Evolutionary conservation across 2,113 vertebrate genomes (phyloP).

Genomic region (Cichladusa arquata): DNA sequence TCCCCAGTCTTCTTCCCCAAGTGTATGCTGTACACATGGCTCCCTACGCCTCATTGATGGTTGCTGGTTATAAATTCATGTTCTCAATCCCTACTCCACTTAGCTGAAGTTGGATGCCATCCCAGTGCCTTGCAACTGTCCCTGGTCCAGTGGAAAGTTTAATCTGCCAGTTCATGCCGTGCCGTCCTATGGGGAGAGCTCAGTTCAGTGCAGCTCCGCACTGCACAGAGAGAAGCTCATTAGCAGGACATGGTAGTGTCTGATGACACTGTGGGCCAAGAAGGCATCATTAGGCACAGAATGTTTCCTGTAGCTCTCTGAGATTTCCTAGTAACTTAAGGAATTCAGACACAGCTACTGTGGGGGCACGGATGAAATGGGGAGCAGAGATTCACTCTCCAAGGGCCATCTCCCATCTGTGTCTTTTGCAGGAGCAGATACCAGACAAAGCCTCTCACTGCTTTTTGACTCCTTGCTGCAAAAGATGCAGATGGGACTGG

Average conservation of each 20-base stretch:
- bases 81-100: constrained; percentile 23
- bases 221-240: constrained; percentile 60
- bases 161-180: constrained; percentile 50
- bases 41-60: constrained; percentile 56
- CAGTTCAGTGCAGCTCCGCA: constrained; percentile 9
- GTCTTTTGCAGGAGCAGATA: not conserved
- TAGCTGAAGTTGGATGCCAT: constrained; percentile 59
- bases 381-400: not conserved
- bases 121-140: constrained; percentile 62
- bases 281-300: constrained; percentile 68
- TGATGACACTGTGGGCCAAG: constrained; percentile 58
- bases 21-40: constrained; percentile 10
- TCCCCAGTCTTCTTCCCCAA: constrained; percentile 14
- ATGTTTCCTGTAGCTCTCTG: constrained; percentile 44
- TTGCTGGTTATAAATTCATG: constrained; percentile 55
- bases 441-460: not conserved
- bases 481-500: not conserved
- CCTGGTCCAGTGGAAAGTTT: constrained; percentile 62
- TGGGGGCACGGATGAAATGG: not conserved
- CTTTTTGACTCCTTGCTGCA: not conserved
- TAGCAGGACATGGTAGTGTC: constrained; percentile 53
- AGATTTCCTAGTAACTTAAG: constrained; percentile 44
- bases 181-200: constrained; percentile 28
- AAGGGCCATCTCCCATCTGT: not conserved
- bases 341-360: constrained; percentile 2